phyloP scores from a whole-genome alignment of 2,797 vertebrate genomes.

The Eptatretus atami region DNA sequence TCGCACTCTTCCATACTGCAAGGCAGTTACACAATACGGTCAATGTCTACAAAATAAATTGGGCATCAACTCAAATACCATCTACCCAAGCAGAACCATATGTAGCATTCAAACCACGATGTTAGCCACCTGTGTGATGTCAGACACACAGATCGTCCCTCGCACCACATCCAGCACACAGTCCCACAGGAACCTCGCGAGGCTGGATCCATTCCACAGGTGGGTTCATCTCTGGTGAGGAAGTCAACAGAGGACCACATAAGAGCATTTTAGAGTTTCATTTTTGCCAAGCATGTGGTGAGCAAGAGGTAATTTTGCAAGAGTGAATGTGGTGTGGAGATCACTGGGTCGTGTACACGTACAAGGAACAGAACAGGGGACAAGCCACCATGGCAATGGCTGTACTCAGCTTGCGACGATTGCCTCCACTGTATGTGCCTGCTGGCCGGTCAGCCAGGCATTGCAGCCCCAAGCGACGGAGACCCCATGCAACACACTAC shows the following conservation, averaged over 20 bases:
- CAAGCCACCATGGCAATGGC: conserved; percentile 46
- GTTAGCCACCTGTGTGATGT: conserved; percentile 43
- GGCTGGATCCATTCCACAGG: conserved; percentile 47
- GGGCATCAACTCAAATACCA: no score
- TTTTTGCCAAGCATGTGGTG: neutral
- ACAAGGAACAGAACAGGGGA: conserved; percentile 53
- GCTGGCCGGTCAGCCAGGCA: conserved; percentile 24
- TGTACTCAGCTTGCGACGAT: conserved; percentile 56
- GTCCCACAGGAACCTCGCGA: conserved; percentile 58
- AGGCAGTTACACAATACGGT: neutral
- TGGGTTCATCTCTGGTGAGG: conserved; percentile 39
- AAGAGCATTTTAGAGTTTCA: neutral
- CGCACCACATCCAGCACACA: conserved; percentile 35
- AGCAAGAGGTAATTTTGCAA: no score
- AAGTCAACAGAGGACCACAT: neutral
- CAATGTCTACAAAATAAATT: no score
- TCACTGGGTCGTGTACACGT: conserved; percentile 8
- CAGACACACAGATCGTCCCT: conserved; percentile 40
- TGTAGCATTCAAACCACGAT: no score
- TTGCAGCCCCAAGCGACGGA: conserved; percentile 30
- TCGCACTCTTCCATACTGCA: conserved; percentile 66
- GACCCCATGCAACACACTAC: conserved; percentile 27
- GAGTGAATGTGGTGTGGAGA: no score
- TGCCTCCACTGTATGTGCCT: conserved; percentile 51
- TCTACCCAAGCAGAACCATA: no score